Percentiles rank a stretch among this genome's conserved stretches.
phyloP scores from a whole-genome alignment of 2,888 invertebrate genomes.

The Tolmerus cingulatus region DNA sequence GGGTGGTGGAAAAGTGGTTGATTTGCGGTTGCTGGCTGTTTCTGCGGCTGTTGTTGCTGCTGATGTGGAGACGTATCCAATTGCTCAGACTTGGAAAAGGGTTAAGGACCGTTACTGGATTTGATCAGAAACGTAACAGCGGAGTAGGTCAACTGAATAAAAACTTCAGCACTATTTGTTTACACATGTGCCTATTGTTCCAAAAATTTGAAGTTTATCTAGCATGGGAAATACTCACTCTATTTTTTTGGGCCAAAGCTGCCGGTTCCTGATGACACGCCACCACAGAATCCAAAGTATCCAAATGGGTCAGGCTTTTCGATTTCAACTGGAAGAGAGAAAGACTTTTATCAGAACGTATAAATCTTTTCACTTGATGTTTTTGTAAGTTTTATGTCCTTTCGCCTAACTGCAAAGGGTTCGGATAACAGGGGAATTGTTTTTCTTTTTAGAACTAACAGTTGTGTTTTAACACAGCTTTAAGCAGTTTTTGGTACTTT shows the following conservation, averaged over 20 bases:
- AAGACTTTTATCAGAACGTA: slow-evolving; percentile 14
- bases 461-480: not conserved
- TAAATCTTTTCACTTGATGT: not conserved
- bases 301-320: slow-evolving; percentile 76
- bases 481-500: not conserved
- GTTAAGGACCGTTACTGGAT: not conserved
- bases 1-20: slow-evolving; percentile 40
- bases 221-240: slow-evolving; percentile 47
- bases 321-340: slow-evolving; percentile 71
- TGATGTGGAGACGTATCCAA: slow-evolving; percentile 48
- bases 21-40: slow-evolving; percentile 27
- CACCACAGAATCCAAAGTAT: slow-evolving; percentile 69
- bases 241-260: slow-evolving; percentile 49
- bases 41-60: slow-evolving; percentile 34
- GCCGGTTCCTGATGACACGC: slow-evolving; percentile 56
- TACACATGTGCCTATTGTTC: not conserved
- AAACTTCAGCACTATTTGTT: not conserved
- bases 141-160: not conserved
- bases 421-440: not conserved
- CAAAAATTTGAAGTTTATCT: not conserved
- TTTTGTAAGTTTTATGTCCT: not conserved
- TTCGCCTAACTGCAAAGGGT: not conserved
- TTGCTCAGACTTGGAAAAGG: slow-evolving; percentile 52
- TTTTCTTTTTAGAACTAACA: not conserved
- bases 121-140: not conserved